Evolutionary conservation across 2,113 vertebrate genomes (phyloP).

Genomic region (Saguinus imperator): DNA sequence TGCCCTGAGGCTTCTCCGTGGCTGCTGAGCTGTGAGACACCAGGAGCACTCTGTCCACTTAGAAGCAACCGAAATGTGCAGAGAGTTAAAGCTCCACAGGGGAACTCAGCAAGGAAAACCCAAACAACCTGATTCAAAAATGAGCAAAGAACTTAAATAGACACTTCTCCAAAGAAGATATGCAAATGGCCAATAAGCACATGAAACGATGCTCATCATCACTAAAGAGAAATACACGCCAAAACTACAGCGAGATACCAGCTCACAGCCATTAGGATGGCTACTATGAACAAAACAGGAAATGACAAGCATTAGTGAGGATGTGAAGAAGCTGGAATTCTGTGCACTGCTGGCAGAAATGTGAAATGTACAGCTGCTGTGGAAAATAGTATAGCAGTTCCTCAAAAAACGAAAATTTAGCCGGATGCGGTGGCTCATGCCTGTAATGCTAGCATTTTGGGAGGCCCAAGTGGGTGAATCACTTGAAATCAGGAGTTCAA

Average conservation of each 20-base stretch:
- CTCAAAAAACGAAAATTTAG: background rate
- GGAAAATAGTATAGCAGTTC: background rate
- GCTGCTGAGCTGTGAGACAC: background rate
- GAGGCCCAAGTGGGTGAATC: no score
- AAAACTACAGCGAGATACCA: rapidly evolving
- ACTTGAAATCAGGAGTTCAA: no score
- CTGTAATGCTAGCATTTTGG: no score
- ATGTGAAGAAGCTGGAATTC: no score
- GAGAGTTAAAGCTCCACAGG: rapidly evolving
- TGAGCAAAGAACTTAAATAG: no score
- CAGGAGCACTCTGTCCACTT: background rate
- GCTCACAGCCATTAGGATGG: no score
- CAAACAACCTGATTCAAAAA: background rate
- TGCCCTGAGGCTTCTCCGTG: background rate
- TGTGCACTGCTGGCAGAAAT: background rate
- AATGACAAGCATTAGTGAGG: no score
- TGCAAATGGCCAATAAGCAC: no score
- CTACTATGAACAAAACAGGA: background rate
- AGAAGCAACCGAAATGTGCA: background rate
- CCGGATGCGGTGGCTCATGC: no score
- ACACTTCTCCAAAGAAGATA: background rate
- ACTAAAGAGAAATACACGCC: background rate
- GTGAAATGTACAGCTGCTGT: background rate
- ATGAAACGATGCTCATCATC: background rate
- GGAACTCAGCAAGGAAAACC: background rate